Conservation (phyloP, 2,113 vertebrate genomes). For the Sialia sialis region DNA sequence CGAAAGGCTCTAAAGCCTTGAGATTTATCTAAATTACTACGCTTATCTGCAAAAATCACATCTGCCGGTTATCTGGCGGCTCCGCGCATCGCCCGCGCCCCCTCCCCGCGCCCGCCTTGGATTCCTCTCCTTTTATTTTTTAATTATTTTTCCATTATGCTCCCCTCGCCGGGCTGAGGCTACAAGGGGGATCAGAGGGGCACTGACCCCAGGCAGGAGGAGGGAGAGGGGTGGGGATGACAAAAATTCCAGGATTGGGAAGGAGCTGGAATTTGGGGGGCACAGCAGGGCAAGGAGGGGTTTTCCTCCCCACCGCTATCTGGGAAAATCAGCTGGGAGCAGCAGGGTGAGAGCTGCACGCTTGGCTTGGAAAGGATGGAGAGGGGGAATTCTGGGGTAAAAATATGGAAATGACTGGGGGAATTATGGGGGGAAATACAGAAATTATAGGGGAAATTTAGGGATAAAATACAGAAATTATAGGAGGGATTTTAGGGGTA, state of each 20-base stretch:
- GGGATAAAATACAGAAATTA: not conserved
- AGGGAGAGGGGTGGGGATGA: not conserved
- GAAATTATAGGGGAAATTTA: not conserved
- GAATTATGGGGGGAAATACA: not conserved
- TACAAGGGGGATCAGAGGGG: not conserved
- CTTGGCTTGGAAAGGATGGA: accelerated
- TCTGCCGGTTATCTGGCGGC: constrained; percentile 86
- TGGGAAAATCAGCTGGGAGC: not conserved
- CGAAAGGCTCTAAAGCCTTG: constrained; percentile 81
- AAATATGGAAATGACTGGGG: not conserved
- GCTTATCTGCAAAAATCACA: constrained; percentile 95
- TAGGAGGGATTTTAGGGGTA: accelerated
- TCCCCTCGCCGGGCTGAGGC: constrained; percentile 27
- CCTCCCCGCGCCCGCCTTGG: not conserved
- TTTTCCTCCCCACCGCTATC: accelerated
- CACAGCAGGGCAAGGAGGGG: not conserved
- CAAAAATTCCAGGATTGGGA: accelerated
- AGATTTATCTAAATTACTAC: constrained; percentile 94
- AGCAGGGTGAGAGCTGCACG: accelerated
- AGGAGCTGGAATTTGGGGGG: not conserved
- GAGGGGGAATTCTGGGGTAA: not conserved
- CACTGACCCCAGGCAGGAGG: not conserved
- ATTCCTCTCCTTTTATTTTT: constrained; percentile 55
- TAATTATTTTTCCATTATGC: constrained; percentile 69
- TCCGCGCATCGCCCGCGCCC: constrained; percentile 17